These are phyloP conservation scores for Campoplex capitator DNA, from an alignment of 2,888 invertebrate genomes.

Conservation along the genomic window DNA sequence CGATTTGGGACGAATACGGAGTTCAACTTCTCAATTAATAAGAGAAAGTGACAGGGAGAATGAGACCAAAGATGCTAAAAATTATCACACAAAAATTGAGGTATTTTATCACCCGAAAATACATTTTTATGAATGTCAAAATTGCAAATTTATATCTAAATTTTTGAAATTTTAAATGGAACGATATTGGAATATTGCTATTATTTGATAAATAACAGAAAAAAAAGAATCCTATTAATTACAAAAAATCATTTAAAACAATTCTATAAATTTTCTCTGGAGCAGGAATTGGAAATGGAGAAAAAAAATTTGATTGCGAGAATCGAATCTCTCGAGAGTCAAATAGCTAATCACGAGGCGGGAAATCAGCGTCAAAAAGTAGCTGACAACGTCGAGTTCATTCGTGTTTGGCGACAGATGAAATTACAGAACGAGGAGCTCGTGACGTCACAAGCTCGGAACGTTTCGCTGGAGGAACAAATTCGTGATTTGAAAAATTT, in stretches of 20 bases:
- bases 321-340: conserved; percentile 78
- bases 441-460: conserved; percentile 72
- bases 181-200: too few species aligned
- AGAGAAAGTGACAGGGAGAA: conserved; percentile 69
- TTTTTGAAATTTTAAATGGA: background rate
- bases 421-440: conserved; percentile 81
- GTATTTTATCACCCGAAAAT: conserved; percentile 61
- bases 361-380: conserved; percentile 79
- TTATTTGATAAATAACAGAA: background rate
- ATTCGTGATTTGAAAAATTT: conserved; percentile 76
- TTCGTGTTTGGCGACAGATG: conserved; percentile 81
- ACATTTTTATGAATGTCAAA: too few species aligned
- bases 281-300: conserved; percentile 78
- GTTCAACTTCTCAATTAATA: conserved; percentile 74
- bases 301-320: conserved; percentile 76
- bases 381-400: conserved; percentile 82
- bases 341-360: conserved; percentile 72
- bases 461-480: conserved; percentile 76
- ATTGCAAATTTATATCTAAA: too few species aligned
- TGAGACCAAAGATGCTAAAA: conserved; percentile 70
- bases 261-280: background rate
- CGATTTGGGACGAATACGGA: conserved; percentile 78
- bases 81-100: conserved; percentile 76
- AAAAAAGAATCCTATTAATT: background rate
- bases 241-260: background rate